Percentiles rank a stretch among this genome's conserved stretches.
These are phyloP conservation scores for Passer domesticus DNA, from an alignment of 2,113 vertebrate species.

Conservation along the genomic window DNA sequence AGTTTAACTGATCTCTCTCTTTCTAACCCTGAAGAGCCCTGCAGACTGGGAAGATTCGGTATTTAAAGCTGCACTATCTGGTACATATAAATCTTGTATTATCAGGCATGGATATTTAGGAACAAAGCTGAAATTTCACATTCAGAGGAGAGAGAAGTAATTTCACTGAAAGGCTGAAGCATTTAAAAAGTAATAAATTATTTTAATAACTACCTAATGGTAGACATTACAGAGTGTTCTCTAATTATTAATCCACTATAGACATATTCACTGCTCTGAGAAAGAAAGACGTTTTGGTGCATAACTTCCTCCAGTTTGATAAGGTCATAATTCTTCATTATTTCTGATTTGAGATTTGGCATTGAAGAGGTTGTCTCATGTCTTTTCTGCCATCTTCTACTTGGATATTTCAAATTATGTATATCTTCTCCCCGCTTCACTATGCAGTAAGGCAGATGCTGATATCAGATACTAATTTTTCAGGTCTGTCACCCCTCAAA, in stretches of 20 bases:
- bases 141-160: background rate
- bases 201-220: constrained; percentile 14
- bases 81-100: constrained; percentile 12
- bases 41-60: background rate
- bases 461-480: background rate
- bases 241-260: constrained; percentile 21
- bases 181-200: constrained; percentile 39
- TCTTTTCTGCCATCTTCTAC: background rate
- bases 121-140: background rate
- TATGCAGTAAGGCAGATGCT: background rate
- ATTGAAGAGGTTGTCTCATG: background rate
- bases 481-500: background rate
- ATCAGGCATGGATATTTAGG: background rate
- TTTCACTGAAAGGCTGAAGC: background rate
- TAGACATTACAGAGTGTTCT: constrained; percentile 2
- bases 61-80: background rate
- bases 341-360: background rate
- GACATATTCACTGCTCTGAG: background rate
- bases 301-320: background rate
- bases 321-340: background rate
- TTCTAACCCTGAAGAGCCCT: background rate
- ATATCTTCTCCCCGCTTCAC: background rate
- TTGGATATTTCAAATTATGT: background rate
- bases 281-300: background rate
- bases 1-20: background rate